Evolutionary conservation across 2,113 vertebrate species (phyloP), one percentile per base, ranked within the genome.

Genomic region (Apteryx owenii): DNA sequence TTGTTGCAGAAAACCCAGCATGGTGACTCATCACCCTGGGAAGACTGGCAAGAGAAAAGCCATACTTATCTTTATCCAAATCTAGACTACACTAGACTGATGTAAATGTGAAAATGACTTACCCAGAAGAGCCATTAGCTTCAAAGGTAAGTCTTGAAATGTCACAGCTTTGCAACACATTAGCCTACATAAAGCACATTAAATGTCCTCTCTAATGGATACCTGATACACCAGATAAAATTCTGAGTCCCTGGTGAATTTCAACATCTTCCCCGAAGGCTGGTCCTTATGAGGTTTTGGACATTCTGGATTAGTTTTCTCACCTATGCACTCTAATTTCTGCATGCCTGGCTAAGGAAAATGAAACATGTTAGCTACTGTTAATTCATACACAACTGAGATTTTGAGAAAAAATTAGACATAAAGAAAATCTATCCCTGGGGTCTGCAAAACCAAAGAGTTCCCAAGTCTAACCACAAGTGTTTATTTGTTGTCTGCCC

Each of bases 71-170:
- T 83, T 89, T 68, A 75, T 54, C 77, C 51, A 90, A 87, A 96
- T 71, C 86, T 54, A 54, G 54, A 73, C 72, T 70, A 68, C 18
- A n/a, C 51, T 97, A 86, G 90, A 92, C 86, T 87, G 86, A 91
- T 94, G 46, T 75, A 93, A 95, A 94, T 87, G 69, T 89, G 61
- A 87, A 92, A 93, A 92, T 92, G 3, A 81, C 72, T 95, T 84
- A 71, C 40, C 64, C 51, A 92, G 77, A 78, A 86, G 70, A 75
- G 61, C 78, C 56, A 81, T 85, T 93, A 94, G 11, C 76, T 94
- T 80, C 76, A 78, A 1, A 0, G 50, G n/a, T 56, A 84, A 75
- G 9, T 70, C 80, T 66, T 61, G 58, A 95, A 93, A 94, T 96
- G 85, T 88, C 82, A 76, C 28, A 83, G 62, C 80, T 94, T 85